phyloP scores from a whole-genome alignment of 2,797 vertebrate genomes.

The Crax fasciolata region DNA sequence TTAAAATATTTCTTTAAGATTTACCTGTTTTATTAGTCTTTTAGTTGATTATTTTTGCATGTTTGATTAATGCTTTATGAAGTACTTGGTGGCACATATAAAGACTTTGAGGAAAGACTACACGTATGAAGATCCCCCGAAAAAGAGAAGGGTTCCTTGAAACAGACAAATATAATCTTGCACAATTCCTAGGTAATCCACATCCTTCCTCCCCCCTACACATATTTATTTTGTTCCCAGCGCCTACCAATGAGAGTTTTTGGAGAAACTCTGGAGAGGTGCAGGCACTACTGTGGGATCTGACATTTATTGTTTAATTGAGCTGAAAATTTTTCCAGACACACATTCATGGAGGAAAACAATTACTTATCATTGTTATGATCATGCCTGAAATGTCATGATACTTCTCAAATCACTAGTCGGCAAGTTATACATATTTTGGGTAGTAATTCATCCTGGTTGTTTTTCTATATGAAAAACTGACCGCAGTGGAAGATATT shows the following conservation, averaged over 20 bases:
- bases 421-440: neutral
- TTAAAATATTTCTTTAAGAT: constrained; percentile 66
- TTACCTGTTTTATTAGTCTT: constrained; percentile 67
- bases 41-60: constrained; percentile 57
- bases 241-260: rapidly evolving
- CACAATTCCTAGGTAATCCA: neutral
- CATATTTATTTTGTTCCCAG: neutral
- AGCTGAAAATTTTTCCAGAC: neutral
- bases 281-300: rapidly evolving
- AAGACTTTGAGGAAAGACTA: neutral
- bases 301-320: neutral
- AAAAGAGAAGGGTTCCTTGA: neutral
- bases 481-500: neutral
- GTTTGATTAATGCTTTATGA: constrained; percentile 27
- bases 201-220: rapidly evolving
- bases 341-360: rapidly evolving
- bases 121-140: neutral
- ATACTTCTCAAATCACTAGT: neutral
- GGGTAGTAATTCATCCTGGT: neutral
- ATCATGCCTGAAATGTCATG: neutral
- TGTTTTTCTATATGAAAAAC: neutral
- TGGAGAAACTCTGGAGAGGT: neutral
- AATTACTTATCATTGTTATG: neutral
- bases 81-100: neutral
- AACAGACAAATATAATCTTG: neutral